Evolutionary conservation across 1,140 invertebrate genomes (phyloP), one percentile per base, ranked within the genome.

Genomic region (Forficula auricularia): DNA sequence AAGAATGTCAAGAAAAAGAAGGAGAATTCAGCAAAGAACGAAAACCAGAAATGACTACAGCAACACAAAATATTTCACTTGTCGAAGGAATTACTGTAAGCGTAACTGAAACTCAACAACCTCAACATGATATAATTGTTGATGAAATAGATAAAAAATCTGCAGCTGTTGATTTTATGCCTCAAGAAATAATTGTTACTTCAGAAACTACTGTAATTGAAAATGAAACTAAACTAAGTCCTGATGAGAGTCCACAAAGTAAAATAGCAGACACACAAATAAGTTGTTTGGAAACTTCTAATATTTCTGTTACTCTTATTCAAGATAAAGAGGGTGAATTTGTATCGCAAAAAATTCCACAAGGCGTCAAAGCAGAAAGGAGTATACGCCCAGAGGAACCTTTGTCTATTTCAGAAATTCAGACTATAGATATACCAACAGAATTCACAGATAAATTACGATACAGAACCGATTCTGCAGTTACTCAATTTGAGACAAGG

Each of bases 301-400:
- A 62, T 35, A 52, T 67, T 22, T 61, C 60, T n/a, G 60, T 64
- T 45, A 63, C 66, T 2, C 45, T 65, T 2, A 49, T 68, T 16
- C 70, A 73, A 54, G 72, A 77, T 54, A 67, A 66, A 19, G 73
- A 75, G 62, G 59, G 62, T n/a, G 52, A 62, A 18, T 66, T 72
- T 39, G 46, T 46, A 6, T 46, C 52, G 10, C 52, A 55, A 33
- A 55, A 56, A 38, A 64, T 61, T 48, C 64, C 67, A 43, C 62
- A 58, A 15, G 48, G 57, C 48, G 59, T 56, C 12, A 50, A 64
- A 20, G 74, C 75, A 2, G 64, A 66, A 49, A 54, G 60, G 3
- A 64, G 46, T 16, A 43, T 77, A 16, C 58, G 57, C 30, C 62
- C 67, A 3, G 61, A 68, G 47, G 70, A 77, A 58, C 54, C 69